These are phyloP conservation scores for Asteroscopus sphinx DNA, from an alignment of 2,888 invertebrate species.

Conservation along the genomic window DNA sequence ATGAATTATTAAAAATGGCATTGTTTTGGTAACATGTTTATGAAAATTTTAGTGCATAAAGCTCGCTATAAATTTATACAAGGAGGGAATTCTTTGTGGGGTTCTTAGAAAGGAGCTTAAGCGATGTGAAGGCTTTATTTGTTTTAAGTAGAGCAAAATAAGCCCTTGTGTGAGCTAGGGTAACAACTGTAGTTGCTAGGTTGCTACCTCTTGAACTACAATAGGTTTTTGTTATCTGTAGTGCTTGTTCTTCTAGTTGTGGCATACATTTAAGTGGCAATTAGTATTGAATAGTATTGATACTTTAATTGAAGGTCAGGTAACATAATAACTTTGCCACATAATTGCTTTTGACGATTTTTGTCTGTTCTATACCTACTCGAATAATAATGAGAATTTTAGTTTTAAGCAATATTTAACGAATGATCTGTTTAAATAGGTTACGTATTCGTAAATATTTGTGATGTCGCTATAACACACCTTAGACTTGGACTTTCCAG, in stretches of 20 bases:
- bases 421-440: too few relatives aligned
- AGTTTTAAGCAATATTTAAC: too few relatives aligned
- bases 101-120: not conserved
- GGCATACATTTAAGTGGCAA: not conserved
- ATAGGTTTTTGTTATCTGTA: not conserved
- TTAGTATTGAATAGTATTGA: not conserved
- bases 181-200: not conserved
- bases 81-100: slow-evolving; percentile 10
- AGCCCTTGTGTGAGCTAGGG: not conserved
- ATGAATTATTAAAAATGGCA: slow-evolving; percentile 65
- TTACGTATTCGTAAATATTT: too few relatives aligned
- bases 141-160: too few relatives aligned
- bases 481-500: too few relatives aligned
- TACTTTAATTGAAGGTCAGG: not conserved
- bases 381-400: too few relatives aligned
- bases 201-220: not conserved
- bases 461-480: too few relatives aligned
- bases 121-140: slow-evolving; percentile 8
- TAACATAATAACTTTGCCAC: not conserved
- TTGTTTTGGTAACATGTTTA: slow-evolving; percentile 60
- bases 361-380: too few relatives aligned
- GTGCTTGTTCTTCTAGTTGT: not conserved
- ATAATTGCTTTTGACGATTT: too few relatives aligned
- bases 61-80: slow-evolving; percentile 12
- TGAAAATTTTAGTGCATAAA: slow-evolving; percentile 38